Evolutionary conservation across 2,797 vertebrate species (phyloP).

Genomic region (Loris lydekkerianus): DNA sequence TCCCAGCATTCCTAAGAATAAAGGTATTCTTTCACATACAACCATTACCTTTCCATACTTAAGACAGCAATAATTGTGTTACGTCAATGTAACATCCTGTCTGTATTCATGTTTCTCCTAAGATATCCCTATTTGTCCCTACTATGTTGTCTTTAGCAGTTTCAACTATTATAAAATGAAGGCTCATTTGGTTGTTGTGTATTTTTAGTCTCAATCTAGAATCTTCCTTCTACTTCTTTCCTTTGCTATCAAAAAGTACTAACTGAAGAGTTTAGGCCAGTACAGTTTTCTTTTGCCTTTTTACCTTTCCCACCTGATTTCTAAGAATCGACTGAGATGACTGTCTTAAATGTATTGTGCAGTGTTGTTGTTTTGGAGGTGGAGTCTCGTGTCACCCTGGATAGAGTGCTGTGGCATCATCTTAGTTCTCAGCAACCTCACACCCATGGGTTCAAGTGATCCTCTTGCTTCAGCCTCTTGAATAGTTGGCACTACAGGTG

Average conservation of each 20-base stretch:
- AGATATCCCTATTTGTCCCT: neutral
- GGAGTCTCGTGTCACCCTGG: too few relatives aligned
- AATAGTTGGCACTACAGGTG: too few relatives aligned
- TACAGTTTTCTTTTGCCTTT: constrained; percentile 7
- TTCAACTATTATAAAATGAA: constrained; percentile 38
- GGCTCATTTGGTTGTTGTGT: constrained; percentile 16
- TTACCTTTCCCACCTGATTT: neutral
- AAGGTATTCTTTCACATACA: constrained; percentile 7
- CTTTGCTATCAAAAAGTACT: too few relatives aligned
- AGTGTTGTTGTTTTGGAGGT: neutral
- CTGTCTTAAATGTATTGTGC: constrained; percentile 39
- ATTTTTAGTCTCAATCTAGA: constrained; percentile 24
- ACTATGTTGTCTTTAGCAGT: neutral
- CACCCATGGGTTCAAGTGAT: too few relatives aligned
- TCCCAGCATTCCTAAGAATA: constrained; percentile 38
- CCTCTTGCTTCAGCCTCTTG: too few relatives aligned
- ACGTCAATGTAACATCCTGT: neutral
- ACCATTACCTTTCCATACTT: neutral
- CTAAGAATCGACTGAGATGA: neutral
- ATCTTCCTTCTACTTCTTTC: neutral
- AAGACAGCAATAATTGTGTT: neutral
- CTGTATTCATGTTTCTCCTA: neutral
- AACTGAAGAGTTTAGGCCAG: neutral
- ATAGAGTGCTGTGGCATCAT: too few relatives aligned
- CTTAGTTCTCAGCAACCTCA: too few relatives aligned